A percentile compares a stretch with the other conserved stretches of the same genome.
Conservation (phyloP, 2,113 vertebrate genomes). For the Gorsachius goisagi region DNA sequence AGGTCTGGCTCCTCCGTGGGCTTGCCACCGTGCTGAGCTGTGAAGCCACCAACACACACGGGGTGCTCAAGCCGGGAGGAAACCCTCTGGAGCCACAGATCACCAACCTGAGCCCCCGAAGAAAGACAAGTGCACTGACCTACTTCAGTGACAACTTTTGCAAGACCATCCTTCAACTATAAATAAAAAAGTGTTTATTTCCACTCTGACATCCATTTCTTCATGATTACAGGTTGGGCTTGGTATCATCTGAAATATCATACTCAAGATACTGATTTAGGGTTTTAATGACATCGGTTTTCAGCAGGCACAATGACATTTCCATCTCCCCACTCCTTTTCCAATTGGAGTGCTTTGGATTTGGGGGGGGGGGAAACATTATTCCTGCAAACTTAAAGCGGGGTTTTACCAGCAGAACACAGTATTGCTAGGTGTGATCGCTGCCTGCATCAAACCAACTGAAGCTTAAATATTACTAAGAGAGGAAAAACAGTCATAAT, state of each 20-base stretch:
- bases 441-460: background rate
- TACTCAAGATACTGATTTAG: background rate
- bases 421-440: background rate
- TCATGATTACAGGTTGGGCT: background rate
- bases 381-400: background rate
- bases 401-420: background rate
- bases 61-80: background rate
- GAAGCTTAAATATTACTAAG: background rate
- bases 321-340: background rate
- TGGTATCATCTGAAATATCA: background rate
- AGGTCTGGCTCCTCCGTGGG: background rate
- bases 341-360: background rate
- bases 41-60: fast-evolving
- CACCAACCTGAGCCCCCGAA: background rate
- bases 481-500: background rate
- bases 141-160: background rate
- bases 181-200: background rate
- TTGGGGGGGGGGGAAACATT: background rate
- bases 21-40: fast-evolving
- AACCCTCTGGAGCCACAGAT: background rate
- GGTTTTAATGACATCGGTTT: background rate
- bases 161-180: fast-evolving
- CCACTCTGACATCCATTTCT: background rate
- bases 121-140: background rate
- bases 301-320: background rate